Conservation (phyloP, 2,113 vertebrate genomes). For the Gymnorhina tibicen region DNA sequence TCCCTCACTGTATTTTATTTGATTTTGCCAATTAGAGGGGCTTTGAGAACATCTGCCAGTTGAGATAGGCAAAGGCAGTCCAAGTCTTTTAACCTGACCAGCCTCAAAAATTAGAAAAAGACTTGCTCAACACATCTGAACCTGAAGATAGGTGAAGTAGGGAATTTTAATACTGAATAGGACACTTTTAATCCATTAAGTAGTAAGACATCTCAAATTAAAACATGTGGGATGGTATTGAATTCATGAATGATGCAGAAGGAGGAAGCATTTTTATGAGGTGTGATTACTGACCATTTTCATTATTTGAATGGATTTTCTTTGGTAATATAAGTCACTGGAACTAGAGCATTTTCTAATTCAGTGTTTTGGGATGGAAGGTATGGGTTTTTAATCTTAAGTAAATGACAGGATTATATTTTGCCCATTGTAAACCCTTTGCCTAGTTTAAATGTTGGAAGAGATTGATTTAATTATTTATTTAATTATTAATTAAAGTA, state of each 20-base stretch:
- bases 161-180: background rate
- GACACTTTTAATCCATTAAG: background rate
- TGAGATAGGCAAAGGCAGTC: background rate
- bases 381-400: fast-evolving
- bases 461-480: too few species aligned
- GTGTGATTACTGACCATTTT: background rate
- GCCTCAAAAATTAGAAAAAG: background rate
- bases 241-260: background rate
- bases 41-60: background rate
- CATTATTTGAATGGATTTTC: background rate
- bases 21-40: background rate
- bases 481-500: background rate
- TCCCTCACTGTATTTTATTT: background rate
- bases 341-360: background rate
- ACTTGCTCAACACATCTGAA: background rate
- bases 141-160: background rate
- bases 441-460: background rate
- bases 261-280: background rate
- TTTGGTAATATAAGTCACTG: background rate
- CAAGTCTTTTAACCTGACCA: background rate
- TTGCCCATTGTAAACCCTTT: background rate
- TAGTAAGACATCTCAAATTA: background rate
- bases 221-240: background rate
- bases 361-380: background rate
- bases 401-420: background rate